Conservation (phyloP, 2,888 invertebrate species). For the Isoperla grammatica region DNA sequence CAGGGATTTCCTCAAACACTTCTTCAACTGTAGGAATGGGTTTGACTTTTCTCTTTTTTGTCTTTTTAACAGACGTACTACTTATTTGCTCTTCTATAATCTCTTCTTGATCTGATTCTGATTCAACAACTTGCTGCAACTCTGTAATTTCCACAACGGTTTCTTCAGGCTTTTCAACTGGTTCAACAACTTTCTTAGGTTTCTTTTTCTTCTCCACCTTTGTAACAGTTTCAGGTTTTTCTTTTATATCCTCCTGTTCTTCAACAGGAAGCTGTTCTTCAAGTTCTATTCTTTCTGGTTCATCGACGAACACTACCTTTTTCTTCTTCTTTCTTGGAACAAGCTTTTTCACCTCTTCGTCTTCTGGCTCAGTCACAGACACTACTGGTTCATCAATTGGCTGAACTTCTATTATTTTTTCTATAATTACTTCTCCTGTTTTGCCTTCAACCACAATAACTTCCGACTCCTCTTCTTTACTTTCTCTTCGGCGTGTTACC, state of each 20-base stretch:
- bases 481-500: constrained; percentile 41
- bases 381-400: constrained; percentile 32
- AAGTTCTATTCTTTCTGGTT: constrained; percentile 26
- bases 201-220: constrained; percentile 37
- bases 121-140: constrained; percentile 3
- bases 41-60: constrained; percentile 35
- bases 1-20: constrained; percentile 35
- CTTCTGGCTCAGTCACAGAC: constrained; percentile 41
- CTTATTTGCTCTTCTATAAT: constrained; percentile 32
- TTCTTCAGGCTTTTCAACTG: constrained; percentile 23
- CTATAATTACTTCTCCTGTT: constrained; percentile 30
- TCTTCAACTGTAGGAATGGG: constrained; percentile 39
- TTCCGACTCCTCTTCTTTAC: constrained; percentile 17
- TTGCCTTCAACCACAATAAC: constrained; percentile 22
- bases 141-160: background rate
- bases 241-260: background rate
- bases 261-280: background rate
- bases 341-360: constrained; percentile 43
- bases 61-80: constrained; percentile 26
- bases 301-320: constrained; percentile 31
- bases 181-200: constrained; percentile 34
- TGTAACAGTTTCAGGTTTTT: constrained; percentile 24
- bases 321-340: constrained; percentile 37
- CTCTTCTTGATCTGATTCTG: constrained; percentile 30
- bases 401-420: constrained; percentile 41